phyloP scores from a whole-genome alignment of 2,113 vertebrate species.

The Anthoscopus minutus region DNA sequence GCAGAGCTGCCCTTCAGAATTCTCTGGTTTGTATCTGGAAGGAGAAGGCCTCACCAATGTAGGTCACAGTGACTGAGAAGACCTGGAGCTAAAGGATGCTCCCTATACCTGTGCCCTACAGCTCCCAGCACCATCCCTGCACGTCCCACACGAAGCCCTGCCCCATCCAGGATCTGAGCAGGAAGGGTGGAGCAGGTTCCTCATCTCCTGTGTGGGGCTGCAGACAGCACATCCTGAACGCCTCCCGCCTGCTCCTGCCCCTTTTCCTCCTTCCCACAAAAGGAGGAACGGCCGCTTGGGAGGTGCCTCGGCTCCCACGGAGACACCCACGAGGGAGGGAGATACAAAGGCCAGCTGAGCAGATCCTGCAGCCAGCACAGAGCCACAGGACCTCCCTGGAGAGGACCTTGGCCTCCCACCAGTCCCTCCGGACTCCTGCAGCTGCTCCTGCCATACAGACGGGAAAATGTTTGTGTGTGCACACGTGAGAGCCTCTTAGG shows the following conservation, averaged over 20 bases:
- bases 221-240: conserved; percentile 8
- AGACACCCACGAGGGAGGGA: neutral
- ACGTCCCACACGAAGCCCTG: neutral
- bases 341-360: neutral
- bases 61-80: neutral
- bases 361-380: neutral
- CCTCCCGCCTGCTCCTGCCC: neutral
- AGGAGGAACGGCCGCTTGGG: neutral
- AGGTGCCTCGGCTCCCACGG: rapidly evolving
- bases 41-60: neutral
- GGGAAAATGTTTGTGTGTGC: neutral
- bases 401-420: neutral
- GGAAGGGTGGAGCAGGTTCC: conserved; percentile 35
- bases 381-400: neutral
- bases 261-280: neutral
- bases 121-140: neutral
- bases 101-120: neutral
- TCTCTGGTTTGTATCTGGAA: neutral
- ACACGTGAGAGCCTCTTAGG: neutral
- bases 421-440: neutral
- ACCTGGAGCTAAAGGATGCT: neutral
- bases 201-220: neutral
- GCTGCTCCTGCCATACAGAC: neutral
- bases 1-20: neutral
- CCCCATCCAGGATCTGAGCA: neutral